Evolutionary conservation across 2,797 vertebrate genomes (phyloP), one percentile per base, ranked within the genome.

Genomic region (Molossus molossus): DNA sequence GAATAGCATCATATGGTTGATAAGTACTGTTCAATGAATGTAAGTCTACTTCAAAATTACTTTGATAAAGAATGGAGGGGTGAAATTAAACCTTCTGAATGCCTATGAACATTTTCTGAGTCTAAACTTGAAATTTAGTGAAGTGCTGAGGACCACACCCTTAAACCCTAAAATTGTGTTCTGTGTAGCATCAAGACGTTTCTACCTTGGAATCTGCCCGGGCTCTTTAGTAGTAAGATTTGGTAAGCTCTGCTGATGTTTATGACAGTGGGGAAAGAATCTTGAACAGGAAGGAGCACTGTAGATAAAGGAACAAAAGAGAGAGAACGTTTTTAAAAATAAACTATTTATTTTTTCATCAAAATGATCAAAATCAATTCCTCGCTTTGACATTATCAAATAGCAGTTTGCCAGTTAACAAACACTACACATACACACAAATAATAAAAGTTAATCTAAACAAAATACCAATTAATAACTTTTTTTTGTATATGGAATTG

Each of bases 181-280:
- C n/a, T 86, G 48, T 50, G 79, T 83, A 80, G 9, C 11, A 73
- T 55, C 29, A 58, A 15, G 25, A 80, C 27, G 9, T 37, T 92
- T 48, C 73, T 98, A 97, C 97, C 95, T 90, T 67, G 64, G 23
- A 57, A 25, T 23, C 18, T 85, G 37, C 0, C 13, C 20, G 18
- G n/a, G 9, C 17, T 96, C 85, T 2, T 80, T 77, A 23, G 15
- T 33, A 27, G 40, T 40, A 12, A 69, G 20, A 29, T 9, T 62
- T 37, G 45, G 12, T 12, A 37, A 65, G 8, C 27, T 77, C 9
- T 94, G 95, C 33, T 90, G 76, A 83, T 90, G 23, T 60, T 70
- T 55, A 8, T 69, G 70, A 69, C 96, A 97, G 1, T 23, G 55
- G 70, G 96, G 95, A 93, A 98, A 98, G 5, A 96, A 96, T 53